These are phyloP conservation scores for Lasiurus borealis DNA, from an alignment of 2,113 vertebrate genomes.

Conservation along the genomic window DNA sequence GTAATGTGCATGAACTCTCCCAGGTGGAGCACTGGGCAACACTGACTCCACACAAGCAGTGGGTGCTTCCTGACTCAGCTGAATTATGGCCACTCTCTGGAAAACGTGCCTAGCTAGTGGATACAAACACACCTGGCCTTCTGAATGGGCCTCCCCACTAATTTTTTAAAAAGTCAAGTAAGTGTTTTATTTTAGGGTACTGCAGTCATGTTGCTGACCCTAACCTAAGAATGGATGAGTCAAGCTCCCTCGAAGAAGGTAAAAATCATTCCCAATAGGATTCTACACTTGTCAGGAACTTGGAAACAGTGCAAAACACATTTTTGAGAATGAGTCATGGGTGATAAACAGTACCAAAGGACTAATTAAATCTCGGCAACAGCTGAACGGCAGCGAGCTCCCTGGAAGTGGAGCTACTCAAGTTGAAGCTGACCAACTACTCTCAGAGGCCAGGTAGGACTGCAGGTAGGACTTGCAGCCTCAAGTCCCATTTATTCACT, in stretches of 20 bases:
- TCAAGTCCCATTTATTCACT: not conserved
- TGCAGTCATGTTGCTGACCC: not conserved
- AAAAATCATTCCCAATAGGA: not conserved
- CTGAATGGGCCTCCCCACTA: not conserved
- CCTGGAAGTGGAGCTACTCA: not conserved
- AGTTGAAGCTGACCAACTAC: not conserved
- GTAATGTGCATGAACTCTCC: rapidly evolving
- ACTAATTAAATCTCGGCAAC: not conserved
- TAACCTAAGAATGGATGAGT: not conserved
- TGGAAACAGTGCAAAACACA: not conserved
- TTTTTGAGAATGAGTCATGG: not conserved
- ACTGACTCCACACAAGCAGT: rapidly evolving
- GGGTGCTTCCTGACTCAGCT: not conserved
- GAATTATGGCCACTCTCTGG: not conserved
- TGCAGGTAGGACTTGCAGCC: not conserved
- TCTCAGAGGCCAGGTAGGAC: not conserved
- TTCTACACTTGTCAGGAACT: not conserved
- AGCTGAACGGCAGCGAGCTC: not conserved
- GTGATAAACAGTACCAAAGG: not conserved
- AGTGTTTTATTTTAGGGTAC: not conserved
- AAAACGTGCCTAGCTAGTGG: not conserved
- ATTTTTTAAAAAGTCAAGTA: not conserved
- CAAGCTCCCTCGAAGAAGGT: not conserved
- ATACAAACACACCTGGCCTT: not conserved
- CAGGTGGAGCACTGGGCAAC: not conserved